Evolutionary conservation across 1,140 invertebrate genomes (phyloP).

Genomic region (Drosophila tristis): DNA sequence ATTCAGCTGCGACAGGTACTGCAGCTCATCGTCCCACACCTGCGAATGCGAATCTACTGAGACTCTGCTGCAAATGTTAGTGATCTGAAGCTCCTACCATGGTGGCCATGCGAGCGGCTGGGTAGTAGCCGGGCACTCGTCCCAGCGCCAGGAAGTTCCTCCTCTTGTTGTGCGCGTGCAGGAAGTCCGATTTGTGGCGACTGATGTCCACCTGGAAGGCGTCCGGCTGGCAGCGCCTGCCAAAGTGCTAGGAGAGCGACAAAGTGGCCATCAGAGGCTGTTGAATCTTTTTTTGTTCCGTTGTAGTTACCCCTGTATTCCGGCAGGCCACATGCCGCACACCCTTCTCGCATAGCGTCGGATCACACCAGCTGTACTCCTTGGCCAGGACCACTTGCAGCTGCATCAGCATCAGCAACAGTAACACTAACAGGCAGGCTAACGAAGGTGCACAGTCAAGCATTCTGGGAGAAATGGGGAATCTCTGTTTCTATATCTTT

Average conservation of each 20-base stretch:
- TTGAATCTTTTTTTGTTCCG: not conserved
- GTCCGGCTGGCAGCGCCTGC: constrained; percentile 68
- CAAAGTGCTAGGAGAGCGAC: constrained; percentile 52
- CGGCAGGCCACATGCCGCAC: constrained; percentile 70
- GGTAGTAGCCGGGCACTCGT: constrained; percentile 75
- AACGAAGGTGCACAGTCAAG: constrained; percentile 14
- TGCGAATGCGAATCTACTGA: constrained; percentile 13
- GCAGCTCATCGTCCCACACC: constrained; percentile 83
- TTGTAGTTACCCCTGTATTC: constrained; percentile 71
- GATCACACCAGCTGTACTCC: constrained; percentile 76
- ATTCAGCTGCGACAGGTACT: constrained; percentile 76
- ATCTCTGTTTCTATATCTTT: constrained; percentile 1
- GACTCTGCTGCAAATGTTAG: too few species aligned
- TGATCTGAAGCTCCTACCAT: constrained; percentile 54
- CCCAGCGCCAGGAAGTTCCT: constrained; percentile 76
- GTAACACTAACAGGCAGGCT: constrained; percentile 49
- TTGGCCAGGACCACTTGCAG: constrained; percentile 43
- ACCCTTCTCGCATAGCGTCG: constrained; percentile 52
- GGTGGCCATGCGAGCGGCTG: constrained; percentile 77
- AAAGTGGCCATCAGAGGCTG: constrained; percentile 1
- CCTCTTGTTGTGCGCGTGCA: constrained; percentile 77
- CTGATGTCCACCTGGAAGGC: constrained; percentile 71
- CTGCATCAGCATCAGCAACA: constrained; percentile 35
- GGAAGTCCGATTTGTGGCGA: constrained; percentile 57
- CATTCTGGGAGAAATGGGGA: constrained; percentile 26